A percentile compares a stretch with the other conserved stretches of the same genome.
Conservation (phyloP, 2,113 vertebrate species). For the Albula goreensis region DNA sequence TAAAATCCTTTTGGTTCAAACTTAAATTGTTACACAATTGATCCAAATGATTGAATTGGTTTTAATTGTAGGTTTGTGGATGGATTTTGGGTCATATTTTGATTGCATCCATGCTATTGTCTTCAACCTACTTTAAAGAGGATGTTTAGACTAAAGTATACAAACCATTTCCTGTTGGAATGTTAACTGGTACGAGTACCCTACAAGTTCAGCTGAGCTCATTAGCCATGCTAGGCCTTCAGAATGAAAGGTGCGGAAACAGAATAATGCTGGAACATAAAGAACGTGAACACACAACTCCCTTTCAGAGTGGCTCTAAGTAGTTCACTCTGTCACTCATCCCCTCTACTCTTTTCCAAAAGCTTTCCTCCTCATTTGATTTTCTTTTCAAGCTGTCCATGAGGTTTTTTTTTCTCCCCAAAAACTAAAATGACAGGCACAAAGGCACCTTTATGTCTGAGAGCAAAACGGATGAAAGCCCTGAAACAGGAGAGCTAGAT, state of each 20-base stretch:
- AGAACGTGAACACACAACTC: neutral
- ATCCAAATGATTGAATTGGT: no score
- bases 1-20: no score
- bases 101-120: no score
- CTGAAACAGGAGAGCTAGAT: constrained; percentile 54
- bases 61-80: no score
- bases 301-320: constrained; percentile 35
- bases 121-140: no score
- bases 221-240: neutral
- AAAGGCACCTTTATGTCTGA: constrained; percentile 56
- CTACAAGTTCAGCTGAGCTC: neutral
- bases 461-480: constrained; percentile 57
- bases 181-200: neutral
- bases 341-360: constrained; percentile 35
- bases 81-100: no score
- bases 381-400: constrained; percentile 53
- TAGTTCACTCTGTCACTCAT: constrained; percentile 38
- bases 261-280: neutral
- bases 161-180: neutral
- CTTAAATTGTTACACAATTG: no score
- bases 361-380: constrained; percentile 42
- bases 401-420: constrained; percentile 46
- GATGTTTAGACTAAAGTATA: neutral
- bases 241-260: neutral
- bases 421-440: constrained; percentile 36